Evolutionary conservation across 2,797 vertebrate genomes (phyloP).

Genomic region (Pseudochromis fuscus): DNA sequence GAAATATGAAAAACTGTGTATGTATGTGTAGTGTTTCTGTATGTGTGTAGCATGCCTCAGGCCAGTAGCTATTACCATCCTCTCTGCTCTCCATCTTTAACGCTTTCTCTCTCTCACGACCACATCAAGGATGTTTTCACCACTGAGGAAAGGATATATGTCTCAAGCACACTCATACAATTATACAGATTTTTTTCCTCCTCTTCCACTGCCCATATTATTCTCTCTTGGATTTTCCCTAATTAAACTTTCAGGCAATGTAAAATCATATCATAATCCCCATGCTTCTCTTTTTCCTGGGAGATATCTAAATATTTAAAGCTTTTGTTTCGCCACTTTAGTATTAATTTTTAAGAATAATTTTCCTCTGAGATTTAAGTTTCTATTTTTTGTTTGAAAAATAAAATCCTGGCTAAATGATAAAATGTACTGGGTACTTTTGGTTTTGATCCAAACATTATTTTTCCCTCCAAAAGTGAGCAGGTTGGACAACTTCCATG

Average conservation of each 20-base stretch:
- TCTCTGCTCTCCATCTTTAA: constrained; percentile 4
- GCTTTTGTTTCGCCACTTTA: constrained; percentile 13
- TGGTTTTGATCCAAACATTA: neutral
- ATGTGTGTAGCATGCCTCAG: constrained; percentile 14
- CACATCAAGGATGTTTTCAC: constrained; percentile 25
- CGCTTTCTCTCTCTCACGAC: neutral
- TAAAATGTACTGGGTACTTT: neutral
- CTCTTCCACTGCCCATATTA: constrained; percentile 3
- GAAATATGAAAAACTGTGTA: constrained; percentile 49
- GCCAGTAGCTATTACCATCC: constrained; percentile 13
- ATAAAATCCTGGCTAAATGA: neutral
- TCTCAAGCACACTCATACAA: constrained; percentile 14
- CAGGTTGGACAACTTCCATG: neutral
- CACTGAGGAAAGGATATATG: constrained; percentile 17
- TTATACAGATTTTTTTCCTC: neutral
- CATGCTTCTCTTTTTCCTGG: neutral
- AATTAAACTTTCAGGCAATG: constrained; percentile 51
- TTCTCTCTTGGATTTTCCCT: constrained; percentile 18
- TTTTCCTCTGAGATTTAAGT: neutral
- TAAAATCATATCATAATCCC: constrained; percentile 38
- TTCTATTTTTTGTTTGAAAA: neutral
- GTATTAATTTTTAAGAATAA: neutral
- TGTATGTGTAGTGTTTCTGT: constrained; percentile 4
- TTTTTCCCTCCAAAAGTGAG: neutral
- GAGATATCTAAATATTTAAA: neutral